Evolutionary conservation across 2,888 invertebrate species (phyloP), one percentile per base, ranked within the genome.

Genomic region (Nymphalis c-album): DNA sequence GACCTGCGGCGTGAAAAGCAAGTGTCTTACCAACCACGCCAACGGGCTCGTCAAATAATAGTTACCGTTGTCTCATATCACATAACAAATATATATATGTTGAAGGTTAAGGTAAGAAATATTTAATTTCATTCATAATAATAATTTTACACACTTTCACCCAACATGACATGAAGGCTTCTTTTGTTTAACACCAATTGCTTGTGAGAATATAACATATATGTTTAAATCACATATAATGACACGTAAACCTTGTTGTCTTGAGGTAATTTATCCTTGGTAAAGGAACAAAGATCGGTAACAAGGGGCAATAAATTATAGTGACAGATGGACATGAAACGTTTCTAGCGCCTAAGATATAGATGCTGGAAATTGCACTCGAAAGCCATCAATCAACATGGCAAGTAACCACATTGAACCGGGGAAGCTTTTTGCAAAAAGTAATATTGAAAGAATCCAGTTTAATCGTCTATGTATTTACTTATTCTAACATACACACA

Each of bases 261-360:
- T 18, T 31, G 47, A 8, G 53, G 59, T 59, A 64, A 70, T 70
- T 64, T 67, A 45, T 45, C 40, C 22, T 64, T 40, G 17, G 46
- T 53, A 55, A 62, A 59, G 63, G 48, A 60, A 50, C 64, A 70
- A 68, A 64, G 70, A 65, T 65, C 65, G 45, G 48, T 63, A 60
- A 69, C 71, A 88, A 87, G 87, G 81, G 45, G 68, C 70, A 62
- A 75, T 75, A 74, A 76, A 76, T 78, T 71, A 76, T 61, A 53
- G 67, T 68, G 63, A 68, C 68, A 66, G 61, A 63, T 68, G 67
- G 26, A 73, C 73, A 73, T 69, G 67, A 69, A 71, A 73, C 72
- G 66, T 60, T 55, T 64, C 59, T 58, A 68, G 40, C 53, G 46
- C 40, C 59, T 47, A 60, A 55, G 60, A 63, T 67, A 59, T 31